Evolutionary conservation across 1,140 invertebrate species (phyloP), one percentile per base, ranked within the genome.

Genomic region (Cotesia typhae): DNA sequence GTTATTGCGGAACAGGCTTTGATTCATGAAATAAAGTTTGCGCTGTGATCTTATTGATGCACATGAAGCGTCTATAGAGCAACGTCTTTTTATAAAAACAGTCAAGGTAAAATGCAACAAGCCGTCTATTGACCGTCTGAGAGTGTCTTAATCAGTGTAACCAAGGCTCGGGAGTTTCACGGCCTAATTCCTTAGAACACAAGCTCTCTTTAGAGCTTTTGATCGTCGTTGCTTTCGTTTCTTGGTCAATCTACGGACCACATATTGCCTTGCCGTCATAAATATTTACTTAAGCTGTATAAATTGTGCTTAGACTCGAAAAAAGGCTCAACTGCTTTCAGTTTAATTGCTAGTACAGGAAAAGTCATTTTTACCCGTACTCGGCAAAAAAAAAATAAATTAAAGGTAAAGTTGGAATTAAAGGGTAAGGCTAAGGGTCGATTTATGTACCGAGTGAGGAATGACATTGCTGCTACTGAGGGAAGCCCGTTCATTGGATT

Each of bases 141-240:
- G 41, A 47, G 41, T 79, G 60, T 73, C 72, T 77, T 83, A 82
- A 83, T 84, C 79, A 83, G 78, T 73, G 75, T 77, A 79, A 72
- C 74, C 76, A 75, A 71, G 41, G 41, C 41, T 47, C 41, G 6
- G 41, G 6, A 64, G 76, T 81, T 81, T 82, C 81, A 82, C 80
- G 79, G 79, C 80, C 80, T 82, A 82, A 82, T 84, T 83, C 81
- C 75, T 77, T 75, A 83, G 81, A 82, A 82, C 79, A 81, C 76
- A 78, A 77, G 77, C 77, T 60, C 71, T 57, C 76, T 82, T 83
- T 82, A 78, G 82, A 72, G 75, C 74, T 76, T 82, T 81, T 83
- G 77, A 81, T 81, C 75, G 73, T 61, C 66, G 74, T 78, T 77
- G 72, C 71, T 53, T 75, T 61, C 1, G 41, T 47, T 47, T 5